Percentiles rank a stretch among this genome's conserved stretches.
These are phyloP conservation scores for Clarias magur DNA, from an alignment of 2,113 vertebrate genomes.

Conservation along the genomic window DNA sequence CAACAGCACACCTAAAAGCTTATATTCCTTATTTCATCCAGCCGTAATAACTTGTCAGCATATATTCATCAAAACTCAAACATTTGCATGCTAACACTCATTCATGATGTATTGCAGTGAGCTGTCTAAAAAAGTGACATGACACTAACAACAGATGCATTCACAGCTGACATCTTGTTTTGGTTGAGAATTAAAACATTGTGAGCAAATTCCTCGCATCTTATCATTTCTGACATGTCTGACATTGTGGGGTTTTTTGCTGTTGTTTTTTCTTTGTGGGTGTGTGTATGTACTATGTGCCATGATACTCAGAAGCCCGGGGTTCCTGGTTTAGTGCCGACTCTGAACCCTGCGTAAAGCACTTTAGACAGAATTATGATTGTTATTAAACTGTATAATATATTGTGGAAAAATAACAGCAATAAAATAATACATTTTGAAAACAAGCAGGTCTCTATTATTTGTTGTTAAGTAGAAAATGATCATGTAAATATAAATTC, in stretches of 20 bases:
- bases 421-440: slow-evolving; percentile 65
- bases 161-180: neutral
- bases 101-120: neutral
- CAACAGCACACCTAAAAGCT: neutral
- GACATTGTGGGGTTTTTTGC: neutral
- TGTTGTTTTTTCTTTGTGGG: slow-evolving; percentile 1
- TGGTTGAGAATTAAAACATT: slow-evolving; percentile 13
- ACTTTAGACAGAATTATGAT: slow-evolving; percentile 61
- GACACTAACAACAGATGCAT: neutral
- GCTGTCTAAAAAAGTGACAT: neutral
- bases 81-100: neutral
- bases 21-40: neutral
- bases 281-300: slow-evolving; percentile 57
- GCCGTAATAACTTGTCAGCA: neutral
- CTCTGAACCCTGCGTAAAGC: slow-evolving; percentile 59
- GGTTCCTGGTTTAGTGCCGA: slow-evolving; percentile 36
- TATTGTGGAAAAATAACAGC: slow-evolving; percentile 47
- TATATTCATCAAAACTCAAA: neutral
- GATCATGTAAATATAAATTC: neutral
- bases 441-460: neutral
- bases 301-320: slow-evolving; percentile 47
- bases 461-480: neutral
- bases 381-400: slow-evolving; percentile 34
- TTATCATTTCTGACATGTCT: neutral
- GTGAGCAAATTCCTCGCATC: neutral